Conservation (phyloP, 2,888 invertebrate species). For the Merodon equestris region DNA sequence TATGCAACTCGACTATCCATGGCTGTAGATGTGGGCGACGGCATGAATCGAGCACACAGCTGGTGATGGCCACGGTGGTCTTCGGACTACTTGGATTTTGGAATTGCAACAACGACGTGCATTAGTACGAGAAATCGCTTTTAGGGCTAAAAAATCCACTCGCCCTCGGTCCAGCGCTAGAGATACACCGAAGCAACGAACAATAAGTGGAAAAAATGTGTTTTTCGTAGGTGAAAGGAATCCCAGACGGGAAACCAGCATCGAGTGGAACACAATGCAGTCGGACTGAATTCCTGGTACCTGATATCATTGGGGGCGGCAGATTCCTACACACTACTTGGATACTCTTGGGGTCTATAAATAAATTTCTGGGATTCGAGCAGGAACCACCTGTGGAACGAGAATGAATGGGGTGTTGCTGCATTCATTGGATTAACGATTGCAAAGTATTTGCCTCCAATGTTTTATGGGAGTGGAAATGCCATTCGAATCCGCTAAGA, state of each 20-base stretch:
- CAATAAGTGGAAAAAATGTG: slow-evolving; percentile 1
- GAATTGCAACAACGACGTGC: slow-evolving; percentile 26
- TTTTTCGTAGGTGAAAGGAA: not conserved
- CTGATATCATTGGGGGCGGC: not conserved
- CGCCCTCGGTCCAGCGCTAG: not conserved
- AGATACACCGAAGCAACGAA: no score
- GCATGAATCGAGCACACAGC: slow-evolving; percentile 7
- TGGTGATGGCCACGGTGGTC: slow-evolving; percentile 12
- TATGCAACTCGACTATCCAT: not conserved
- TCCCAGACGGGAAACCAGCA: slow-evolving; percentile 2
- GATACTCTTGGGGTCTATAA: slow-evolving; percentile 21
- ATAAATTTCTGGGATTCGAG: slow-evolving; percentile 46
- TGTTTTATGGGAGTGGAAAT: slow-evolving; percentile 42
- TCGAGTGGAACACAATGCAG: slow-evolving; percentile 20
- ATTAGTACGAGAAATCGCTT: slow-evolving; percentile 42
- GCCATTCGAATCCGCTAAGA: no score
- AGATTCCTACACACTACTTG: not conserved
- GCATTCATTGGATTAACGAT: slow-evolving; percentile 27
- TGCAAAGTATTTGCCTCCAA: slow-evolving; percentile 20
- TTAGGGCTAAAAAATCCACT: slow-evolving; percentile 10
- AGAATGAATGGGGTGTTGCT: not conserved
- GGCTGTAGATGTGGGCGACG: no score
- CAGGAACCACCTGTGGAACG: slow-evolving; percentile 49
- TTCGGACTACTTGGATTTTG: slow-evolving; percentile 10
- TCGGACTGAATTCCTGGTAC: not conserved